Base-by-base conservation (phyloP, 2,113 vertebrate species). In the Alosa alosa region DNA sequence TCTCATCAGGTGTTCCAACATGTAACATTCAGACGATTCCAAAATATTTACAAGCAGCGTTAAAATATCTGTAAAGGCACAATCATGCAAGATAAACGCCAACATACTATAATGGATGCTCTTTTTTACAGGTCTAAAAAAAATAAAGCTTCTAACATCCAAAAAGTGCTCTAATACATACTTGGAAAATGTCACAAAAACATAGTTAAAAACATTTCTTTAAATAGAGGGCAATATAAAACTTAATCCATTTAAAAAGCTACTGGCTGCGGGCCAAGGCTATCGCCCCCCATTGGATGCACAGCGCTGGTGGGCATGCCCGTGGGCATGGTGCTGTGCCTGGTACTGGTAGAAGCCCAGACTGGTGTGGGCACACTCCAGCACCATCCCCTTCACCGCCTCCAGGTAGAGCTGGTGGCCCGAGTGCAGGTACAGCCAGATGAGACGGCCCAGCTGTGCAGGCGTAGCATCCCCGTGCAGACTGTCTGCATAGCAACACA, bases 351-450 rank as follows among this genome's bases (percentile, higher is more conserved):
- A 49, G 87, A 46, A 82, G 20, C 3, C 31, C 55, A 93, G 87
- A 15, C 81, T 90, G 47, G 84, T 83, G 22, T 91, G 88, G 57
- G 90, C 92, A 81, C 83, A 89, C 84, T 91, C 89, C 49, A 90
- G 87, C 25, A 93, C 91, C 89, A 92, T 85, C 41, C 85, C 90
- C 83, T 94, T 93, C 86, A 92, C 83, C 6, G 88, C 89, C 46
- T 93, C 88, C 89, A 93, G 88, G 88, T 92, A 93, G 1, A 89
- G 47, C 87, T 88, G 87, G 86, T 93, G 91, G 9, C 93, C 92
- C 0, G 93, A 93, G 88, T 93, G 91, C 60, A 94, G 90, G 84
- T 92, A 94, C 6, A 94, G 89, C 93, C 93, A 94, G 86, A 93
- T 82, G 9, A 92, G 78, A 20, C 93, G 88, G 86, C 89, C 88